These are phyloP conservation scores for Cryptomyrus ogoouensis DNA, from an alignment of 2,113 vertebrate species.

Conservation along the genomic window DNA sequence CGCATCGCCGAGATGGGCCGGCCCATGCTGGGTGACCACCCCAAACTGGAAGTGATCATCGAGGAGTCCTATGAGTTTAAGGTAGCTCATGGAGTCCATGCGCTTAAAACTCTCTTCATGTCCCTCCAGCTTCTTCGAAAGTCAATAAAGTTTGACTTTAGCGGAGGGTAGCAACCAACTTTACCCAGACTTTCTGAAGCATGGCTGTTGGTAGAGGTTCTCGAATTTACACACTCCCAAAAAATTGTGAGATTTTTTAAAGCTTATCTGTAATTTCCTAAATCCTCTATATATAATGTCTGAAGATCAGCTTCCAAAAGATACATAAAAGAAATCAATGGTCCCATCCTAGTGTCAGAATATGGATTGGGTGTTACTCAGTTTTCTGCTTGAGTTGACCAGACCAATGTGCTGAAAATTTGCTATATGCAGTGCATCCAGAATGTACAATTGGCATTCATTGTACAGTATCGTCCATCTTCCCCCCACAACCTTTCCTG, in stretches of 20 bases:
- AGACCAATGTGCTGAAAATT: not conserved
- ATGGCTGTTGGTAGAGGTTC: not conserved
- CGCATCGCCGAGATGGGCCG: constrained; percentile 94
- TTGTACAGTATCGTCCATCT: not conserved
- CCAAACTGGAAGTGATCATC: constrained; percentile 90
- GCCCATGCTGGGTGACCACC: constrained; percentile 87
- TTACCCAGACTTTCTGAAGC: not conserved
- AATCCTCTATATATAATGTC: not conserved
- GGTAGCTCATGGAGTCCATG: constrained; percentile 52
- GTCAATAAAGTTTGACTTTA: not conserved
- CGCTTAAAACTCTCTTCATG: not conserved
- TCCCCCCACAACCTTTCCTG: not conserved
- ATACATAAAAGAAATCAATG: not conserved
- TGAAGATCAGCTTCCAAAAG: not conserved
- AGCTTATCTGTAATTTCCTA: not conserved
- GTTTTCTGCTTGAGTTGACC: not conserved
- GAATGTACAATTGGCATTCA: not conserved
- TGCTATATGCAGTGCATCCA: not conserved
- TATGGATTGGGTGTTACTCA: not conserved
- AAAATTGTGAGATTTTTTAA: not conserved
- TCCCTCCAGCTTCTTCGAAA: not conserved
- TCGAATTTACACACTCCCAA: not conserved
- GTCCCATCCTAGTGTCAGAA: not conserved
- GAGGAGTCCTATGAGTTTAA: constrained; percentile 99
- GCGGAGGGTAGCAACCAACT: not conserved